Evolutionary conservation across 53 echinoderm and acorn worm species (phyloP), one percentile per base, ranked within the genome.

Genomic region (Henricia sp.): DNA sequence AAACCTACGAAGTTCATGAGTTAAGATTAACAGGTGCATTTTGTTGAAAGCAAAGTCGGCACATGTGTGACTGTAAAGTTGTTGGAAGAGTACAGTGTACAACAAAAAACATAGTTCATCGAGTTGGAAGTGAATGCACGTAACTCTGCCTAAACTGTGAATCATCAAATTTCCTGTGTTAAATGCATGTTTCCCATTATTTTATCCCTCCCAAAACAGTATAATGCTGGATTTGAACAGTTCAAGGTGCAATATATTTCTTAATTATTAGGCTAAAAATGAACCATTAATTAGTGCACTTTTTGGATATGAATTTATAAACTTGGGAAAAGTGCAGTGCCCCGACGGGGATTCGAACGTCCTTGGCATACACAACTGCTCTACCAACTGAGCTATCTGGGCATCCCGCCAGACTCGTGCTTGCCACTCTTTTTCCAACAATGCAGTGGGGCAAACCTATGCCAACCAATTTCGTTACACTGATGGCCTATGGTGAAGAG

Each of bases 81-180:
- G 67, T n/a, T 38, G 67, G 39, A 17, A 67, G 39, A 0, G 3
- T 1, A 8, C 33, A 11, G n/a, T n/a, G n/a, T 60, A 16, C 32
- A 40, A 38, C 19, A 28, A 0, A 12, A 37, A 21, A 36, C 38
- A 67, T 19, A 37, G 37, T 16, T 67, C 1, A 2, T 30, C 24
- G 29, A 32, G 30, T 34, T 56, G 20, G 56, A 56, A 28, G 24
- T 11, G 0, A 6, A 13, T 32, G 29, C 62, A 12, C 53, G 3
- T 53, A 3, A 3, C 62, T 56, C 5, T 33, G 11, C 3, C 3
- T 17, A 38, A 70, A 44, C 20, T 46, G 43, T 70, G 70, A 70
- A 44, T 70, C 46, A 70, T 70, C 70, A 70, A 43, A 42, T 44
- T 46, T 70, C 70, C 70, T 70, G 70, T 46, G 21, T 23, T 21